phyloP scores from a whole-genome alignment of 2,113 vertebrate genomes.

The Rhodinocichla rosea region DNA sequence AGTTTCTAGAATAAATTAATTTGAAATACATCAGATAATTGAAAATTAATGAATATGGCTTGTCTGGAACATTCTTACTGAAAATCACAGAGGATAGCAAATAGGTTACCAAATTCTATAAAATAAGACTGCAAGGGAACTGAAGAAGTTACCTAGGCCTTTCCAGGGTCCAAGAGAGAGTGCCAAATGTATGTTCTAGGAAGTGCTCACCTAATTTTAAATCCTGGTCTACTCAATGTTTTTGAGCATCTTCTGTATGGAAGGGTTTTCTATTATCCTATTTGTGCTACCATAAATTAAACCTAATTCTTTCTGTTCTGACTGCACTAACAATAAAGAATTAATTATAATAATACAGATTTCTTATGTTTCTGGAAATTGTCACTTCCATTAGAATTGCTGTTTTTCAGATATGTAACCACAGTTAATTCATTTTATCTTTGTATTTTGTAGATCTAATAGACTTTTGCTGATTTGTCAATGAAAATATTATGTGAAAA shows the following conservation, averaged over 20 bases:
- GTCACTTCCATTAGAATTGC: neutral
- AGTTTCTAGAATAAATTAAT: neutral
- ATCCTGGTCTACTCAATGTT: neutral
- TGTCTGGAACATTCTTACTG: neutral
- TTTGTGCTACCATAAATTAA: neutral
- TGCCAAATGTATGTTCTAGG: neutral
- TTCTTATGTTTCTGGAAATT: neutral
- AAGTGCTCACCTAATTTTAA: neutral
- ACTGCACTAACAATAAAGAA: neutral
- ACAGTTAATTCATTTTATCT: neutral
- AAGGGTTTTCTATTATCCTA: neutral
- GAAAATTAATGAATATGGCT: neutral
- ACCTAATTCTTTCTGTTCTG: neutral
- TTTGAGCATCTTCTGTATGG: neutral
- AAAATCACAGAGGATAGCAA: neutral
- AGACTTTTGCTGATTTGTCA: neutral
- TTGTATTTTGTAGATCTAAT: neutral
- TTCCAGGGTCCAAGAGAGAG: neutral
- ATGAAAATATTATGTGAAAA: neutral
- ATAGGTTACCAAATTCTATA: neutral
- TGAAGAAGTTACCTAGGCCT: neutral
- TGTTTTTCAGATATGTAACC: neutral
- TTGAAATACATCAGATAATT: neutral
- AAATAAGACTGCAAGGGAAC: neutral
- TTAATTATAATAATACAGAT: neutral